phyloP scores from a whole-genome alignment of 92 coral and sea anemone species.

The Anthopleura xanthogrammica region DNA sequence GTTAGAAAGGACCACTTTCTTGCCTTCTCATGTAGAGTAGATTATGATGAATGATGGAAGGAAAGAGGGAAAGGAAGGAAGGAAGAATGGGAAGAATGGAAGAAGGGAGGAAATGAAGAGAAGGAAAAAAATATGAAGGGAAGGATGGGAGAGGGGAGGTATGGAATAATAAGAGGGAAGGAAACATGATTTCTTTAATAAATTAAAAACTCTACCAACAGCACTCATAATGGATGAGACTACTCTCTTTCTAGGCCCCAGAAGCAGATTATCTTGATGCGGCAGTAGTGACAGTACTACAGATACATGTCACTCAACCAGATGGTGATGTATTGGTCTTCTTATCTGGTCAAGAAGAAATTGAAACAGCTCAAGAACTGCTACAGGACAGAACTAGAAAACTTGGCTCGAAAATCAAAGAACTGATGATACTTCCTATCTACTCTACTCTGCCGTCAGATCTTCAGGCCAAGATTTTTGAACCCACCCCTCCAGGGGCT shows the following conservation, averaged over 20 bases:
- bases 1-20: no score
- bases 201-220: neutral
- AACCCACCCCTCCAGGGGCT: constrained; percentile 99
- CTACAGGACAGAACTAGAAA: constrained; percentile 92
- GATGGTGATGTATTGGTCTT: constrained; percentile 92
- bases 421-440: constrained; percentile 88
- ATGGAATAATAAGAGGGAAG: neutral
- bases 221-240: neutral
- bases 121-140: neutral
- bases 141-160: neutral
- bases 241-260: constrained; percentile 74
- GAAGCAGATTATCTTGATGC: constrained; percentile 99
- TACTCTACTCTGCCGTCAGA: constrained; percentile 98
- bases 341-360: constrained; percentile 97
- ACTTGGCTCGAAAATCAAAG: constrained; percentile 96
- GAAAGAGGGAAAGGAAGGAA: neutral
- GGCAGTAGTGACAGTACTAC: constrained; percentile 92
- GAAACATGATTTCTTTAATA: neutral
- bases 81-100: neutral
- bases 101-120: neutral
- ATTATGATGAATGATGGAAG: no score
- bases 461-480: constrained; percentile 96
- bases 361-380: constrained; percentile 91
- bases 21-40: no score
- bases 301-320: constrained; percentile 97